phyloP scores from a whole-genome alignment of 2,113 vertebrate genomes.

The Strix uralensis region DNA sequence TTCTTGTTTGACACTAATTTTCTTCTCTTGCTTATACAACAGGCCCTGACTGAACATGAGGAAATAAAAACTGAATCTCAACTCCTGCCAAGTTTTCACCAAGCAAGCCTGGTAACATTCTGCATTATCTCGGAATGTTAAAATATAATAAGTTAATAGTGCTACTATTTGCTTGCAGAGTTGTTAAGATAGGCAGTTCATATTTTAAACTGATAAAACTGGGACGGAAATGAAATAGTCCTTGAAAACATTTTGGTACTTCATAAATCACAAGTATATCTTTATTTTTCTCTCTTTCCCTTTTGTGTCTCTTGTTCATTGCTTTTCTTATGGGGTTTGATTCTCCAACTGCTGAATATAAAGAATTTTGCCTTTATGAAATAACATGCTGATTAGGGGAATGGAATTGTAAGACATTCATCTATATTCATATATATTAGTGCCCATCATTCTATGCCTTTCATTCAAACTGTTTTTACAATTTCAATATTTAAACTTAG shows the following conservation, averaged over 20 bases:
- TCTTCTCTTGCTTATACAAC: neutral
- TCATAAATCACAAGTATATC: neutral
- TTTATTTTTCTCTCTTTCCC: neutral
- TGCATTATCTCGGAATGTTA: conserved; percentile 53
- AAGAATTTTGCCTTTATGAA: neutral
- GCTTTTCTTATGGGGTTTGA: neutral
- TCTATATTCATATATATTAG: neutral
- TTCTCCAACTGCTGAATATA: neutral
- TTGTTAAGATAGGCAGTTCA: conserved; percentile 47
- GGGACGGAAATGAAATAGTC: conserved; percentile 8
- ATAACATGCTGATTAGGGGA: neutral
- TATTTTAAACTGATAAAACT: conserved; percentile 52
- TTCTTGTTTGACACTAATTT: neutral
- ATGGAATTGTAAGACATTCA: neutral
- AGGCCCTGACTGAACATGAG: neutral
- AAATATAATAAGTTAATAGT: conserved; percentile 49
- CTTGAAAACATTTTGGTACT: conserved; percentile 5
- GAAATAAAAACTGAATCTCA: conserved; percentile 23
- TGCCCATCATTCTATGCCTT: neutral
- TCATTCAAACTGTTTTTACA: neutral
- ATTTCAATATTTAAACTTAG: conserved; percentile 1
- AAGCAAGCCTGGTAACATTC: conserved; percentile 37
- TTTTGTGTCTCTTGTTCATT: neutral
- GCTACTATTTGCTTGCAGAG: conserved; percentile 37
- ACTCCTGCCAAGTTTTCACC: neutral